These are phyloP conservation scores for Ormyrus rosae DNA, from an alignment of 2,888 invertebrate genomes.

Conservation along the genomic window DNA sequence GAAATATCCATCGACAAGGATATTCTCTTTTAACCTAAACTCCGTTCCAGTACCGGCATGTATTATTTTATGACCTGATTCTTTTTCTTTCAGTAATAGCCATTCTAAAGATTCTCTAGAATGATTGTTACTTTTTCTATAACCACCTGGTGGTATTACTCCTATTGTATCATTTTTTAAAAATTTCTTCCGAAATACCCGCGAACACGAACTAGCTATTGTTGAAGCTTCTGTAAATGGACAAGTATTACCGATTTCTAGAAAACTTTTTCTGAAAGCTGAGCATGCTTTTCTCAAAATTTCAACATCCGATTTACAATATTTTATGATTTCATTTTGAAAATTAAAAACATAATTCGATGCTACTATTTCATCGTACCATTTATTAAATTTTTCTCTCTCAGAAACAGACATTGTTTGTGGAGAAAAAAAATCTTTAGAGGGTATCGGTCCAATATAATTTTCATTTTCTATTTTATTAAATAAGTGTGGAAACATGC, in stretches of 20 bases:
- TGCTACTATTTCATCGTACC: not conserved
- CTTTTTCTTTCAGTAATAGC: not conserved
- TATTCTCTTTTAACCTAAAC: too few relatives aligned
- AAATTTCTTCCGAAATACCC: not conserved
- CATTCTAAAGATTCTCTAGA: not conserved
- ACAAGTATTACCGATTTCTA: not conserved
- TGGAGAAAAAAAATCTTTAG: not conserved
- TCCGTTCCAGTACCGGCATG: too few relatives aligned
- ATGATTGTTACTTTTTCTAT: not conserved
- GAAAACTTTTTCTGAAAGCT: not conserved
- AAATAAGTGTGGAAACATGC: not conserved
- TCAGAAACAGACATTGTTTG: not conserved
- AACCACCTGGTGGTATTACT: not conserved
- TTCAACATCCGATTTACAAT: not conserved
- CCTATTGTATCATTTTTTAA: not conserved
- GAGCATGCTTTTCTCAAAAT: not conserved
- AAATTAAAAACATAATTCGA: constrained; percentile 6
- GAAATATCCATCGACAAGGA: too few relatives aligned
- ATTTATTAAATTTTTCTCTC: not conserved
- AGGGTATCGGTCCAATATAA: not conserved
- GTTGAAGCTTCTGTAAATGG: constrained; percentile 1
- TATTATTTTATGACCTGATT: too few relatives aligned
- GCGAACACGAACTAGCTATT: too few relatives aligned
- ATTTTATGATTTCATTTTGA: not conserved
- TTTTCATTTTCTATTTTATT: not conserved